phyloP scores from a whole-genome alignment of 2,888 invertebrate genomes.

The Torymus auratus region DNA sequence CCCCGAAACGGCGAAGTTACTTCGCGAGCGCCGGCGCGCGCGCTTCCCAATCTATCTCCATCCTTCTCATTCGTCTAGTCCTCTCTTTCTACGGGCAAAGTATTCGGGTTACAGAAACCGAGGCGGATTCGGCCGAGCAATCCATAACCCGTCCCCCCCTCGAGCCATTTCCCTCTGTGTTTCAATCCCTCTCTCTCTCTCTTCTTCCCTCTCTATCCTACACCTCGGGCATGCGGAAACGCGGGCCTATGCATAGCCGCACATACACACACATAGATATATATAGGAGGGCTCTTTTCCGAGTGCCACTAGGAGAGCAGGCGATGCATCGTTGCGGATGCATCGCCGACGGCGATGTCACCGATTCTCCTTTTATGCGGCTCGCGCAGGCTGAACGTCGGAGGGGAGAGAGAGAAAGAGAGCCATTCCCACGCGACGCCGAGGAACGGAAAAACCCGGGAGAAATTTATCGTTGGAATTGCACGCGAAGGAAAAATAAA shows the following conservation, averaged over 20 bases:
- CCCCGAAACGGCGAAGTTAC: constrained; percentile 45
- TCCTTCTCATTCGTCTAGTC: constrained; percentile 3
- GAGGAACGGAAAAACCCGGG: constrained; percentile 36
- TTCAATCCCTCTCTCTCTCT: neutral
- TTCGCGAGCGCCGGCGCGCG: constrained; percentile 16
- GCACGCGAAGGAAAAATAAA: constrained; percentile 49
- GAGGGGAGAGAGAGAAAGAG: neutral
- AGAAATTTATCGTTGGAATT: constrained; percentile 48
- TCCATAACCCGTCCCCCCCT: constrained; percentile 56
- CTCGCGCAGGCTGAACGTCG: too few relatives aligned
- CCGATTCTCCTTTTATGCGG: constrained; percentile 49
- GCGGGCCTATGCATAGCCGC: neutral
- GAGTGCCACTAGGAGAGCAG: constrained; percentile 3
- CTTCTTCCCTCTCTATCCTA: neutral
- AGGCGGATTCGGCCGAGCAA: constrained; percentile 56
- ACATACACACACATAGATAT: neutral
- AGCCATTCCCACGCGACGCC: constrained; percentile 36
- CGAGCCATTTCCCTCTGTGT: constrained; percentile 51
- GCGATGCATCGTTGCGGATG: constrained; percentile 51
- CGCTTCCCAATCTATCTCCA: constrained; percentile 52
- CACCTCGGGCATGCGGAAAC: constrained; percentile 47
- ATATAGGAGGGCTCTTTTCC: constrained; percentile 29
- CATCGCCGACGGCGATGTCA: constrained; percentile 49
- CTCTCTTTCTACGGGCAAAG: constrained; percentile 27
- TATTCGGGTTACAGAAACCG: constrained; percentile 56